A percentile compares a stretch with the other conserved stretches of the same genome.
Conservation (phyloP, 64 coral and sea anemone genomes). For the Trachythela sp. region DNA sequence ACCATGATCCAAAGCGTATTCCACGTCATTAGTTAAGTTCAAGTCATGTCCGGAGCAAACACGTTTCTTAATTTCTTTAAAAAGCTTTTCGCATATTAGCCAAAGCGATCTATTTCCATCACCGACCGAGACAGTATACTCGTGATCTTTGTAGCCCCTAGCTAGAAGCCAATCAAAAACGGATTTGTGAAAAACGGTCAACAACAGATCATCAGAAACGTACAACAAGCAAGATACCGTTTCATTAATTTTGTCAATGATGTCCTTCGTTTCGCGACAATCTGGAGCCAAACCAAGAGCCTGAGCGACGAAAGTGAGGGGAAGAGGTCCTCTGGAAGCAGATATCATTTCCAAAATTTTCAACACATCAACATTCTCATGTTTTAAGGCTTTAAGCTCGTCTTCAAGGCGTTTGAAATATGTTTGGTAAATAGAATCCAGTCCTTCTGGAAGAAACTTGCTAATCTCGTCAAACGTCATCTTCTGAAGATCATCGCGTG, state of each 20-base stretch:
- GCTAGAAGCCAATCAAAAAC: constrained; percentile 47
- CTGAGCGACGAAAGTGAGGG: constrained; percentile 20
- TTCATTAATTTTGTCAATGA: constrained; percentile 1
- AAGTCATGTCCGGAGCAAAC: neutral
- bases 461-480: neutral
- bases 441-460: constrained; percentile 30
- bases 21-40: neutral
- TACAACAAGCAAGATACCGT: constrained; percentile 35
- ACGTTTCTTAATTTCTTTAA: neutral
- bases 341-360: constrained; percentile 38
- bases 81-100: neutral
- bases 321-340: constrained; percentile 31
- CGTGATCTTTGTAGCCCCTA: neutral
- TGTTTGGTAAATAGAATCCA: constrained; percentile 32
- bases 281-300: constrained; percentile 24
- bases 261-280: constrained; percentile 13
- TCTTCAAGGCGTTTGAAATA: constrained; percentile 34
- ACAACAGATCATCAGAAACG: neutral
- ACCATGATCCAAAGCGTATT: neutral
- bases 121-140: neutral
- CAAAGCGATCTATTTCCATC: neutral
- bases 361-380: neutral
- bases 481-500: neutral
- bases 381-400: constrained; percentile 18
- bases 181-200: constrained; percentile 50